Evolutionary conservation across 2,113 vertebrate species (phyloP).

Genomic region (Prietella phreatophila): DNA sequence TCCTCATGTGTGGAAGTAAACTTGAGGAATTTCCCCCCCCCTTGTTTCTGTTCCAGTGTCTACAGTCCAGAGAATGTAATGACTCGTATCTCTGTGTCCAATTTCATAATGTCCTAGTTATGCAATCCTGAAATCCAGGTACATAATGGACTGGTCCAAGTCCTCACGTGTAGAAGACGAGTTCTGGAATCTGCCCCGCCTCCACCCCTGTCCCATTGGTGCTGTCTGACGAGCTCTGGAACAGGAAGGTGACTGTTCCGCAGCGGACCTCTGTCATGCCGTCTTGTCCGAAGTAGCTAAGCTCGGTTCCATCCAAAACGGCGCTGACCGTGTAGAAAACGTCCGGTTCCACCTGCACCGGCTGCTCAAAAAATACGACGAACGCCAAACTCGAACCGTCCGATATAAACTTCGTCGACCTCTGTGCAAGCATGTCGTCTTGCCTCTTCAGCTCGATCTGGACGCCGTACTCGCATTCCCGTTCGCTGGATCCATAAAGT

Average conservation of each 20-base stretch:
- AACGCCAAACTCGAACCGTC: slow-evolving; percentile 93
- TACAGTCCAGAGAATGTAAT: not conserved
- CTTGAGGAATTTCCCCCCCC: slow-evolving; percentile 98
- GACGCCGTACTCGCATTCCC: slow-evolving; percentile 87
- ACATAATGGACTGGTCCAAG: not conserved
- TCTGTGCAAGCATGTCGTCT: slow-evolving; percentile 84
- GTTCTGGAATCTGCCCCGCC: slow-evolving; percentile 96
- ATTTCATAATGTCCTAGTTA: not conserved
- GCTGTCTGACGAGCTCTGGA: slow-evolving; percentile 98
- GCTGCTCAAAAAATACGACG: slow-evolving; percentile 93
- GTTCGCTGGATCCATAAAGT: slow-evolving; percentile 90
- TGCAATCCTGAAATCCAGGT: slow-evolving; percentile 1
- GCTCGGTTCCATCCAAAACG: slow-evolving; percentile 88
- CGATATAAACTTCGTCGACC: slow-evolving; percentile 84
- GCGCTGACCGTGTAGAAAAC: slow-evolving; percentile 93
- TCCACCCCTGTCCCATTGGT: slow-evolving; percentile 98
- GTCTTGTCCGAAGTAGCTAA: slow-evolving; percentile 98
- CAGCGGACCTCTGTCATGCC: slow-evolving; percentile 97
- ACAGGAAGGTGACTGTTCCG: slow-evolving; percentile 93
- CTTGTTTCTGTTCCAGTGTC: slow-evolving; percentile 80
- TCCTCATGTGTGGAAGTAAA: slow-evolving; percentile 90
- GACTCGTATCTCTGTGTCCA: not conserved
- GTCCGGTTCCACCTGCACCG: slow-evolving; percentile 93
- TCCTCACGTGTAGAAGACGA: slow-evolving; percentile 92
- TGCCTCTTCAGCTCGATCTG: slow-evolving; percentile 92